Evolutionary conservation across 2,797 vertebrate species (phyloP).

Genomic region (Forpus xanthops): DNA sequence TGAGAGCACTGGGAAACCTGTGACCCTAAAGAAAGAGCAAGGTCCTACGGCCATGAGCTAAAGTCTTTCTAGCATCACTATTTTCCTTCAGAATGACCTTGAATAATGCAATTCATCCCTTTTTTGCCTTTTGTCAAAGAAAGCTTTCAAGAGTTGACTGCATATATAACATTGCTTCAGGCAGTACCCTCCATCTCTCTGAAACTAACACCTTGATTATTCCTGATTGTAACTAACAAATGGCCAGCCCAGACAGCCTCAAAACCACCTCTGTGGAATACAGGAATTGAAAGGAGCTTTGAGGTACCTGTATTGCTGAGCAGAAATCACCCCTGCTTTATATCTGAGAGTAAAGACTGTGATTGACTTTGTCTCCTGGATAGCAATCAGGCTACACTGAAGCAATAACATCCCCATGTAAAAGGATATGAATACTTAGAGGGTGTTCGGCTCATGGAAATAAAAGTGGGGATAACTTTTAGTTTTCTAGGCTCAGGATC

Average conservation of each 20-base stretch:
- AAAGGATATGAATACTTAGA: neutral
- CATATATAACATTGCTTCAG: neutral
- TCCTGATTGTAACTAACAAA: neutral
- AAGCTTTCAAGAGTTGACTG: neutral
- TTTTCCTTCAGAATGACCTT: constrained; percentile 9
- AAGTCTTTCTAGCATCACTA: neutral
- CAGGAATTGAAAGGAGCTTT: neutral
- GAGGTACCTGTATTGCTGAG: neutral
- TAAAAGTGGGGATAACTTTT: neutral
- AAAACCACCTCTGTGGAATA: neutral
- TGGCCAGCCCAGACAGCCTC: neutral
- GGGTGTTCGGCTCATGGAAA: neutral
- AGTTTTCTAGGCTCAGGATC: neutral
- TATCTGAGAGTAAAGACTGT: neutral
- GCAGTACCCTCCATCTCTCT: neutral
- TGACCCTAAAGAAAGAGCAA: neutral
- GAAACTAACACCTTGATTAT: neutral
- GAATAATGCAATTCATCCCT: neutral
- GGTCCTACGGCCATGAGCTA: neutral
- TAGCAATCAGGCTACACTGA: neutral
- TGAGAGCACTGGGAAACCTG: neutral
- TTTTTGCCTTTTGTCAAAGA: neutral
- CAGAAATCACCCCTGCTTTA: neutral
- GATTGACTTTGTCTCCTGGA: neutral
- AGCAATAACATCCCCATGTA: neutral